phyloP scores from a whole-genome alignment of 2,888 invertebrate species.

The Parasteatoda lunata region DNA sequence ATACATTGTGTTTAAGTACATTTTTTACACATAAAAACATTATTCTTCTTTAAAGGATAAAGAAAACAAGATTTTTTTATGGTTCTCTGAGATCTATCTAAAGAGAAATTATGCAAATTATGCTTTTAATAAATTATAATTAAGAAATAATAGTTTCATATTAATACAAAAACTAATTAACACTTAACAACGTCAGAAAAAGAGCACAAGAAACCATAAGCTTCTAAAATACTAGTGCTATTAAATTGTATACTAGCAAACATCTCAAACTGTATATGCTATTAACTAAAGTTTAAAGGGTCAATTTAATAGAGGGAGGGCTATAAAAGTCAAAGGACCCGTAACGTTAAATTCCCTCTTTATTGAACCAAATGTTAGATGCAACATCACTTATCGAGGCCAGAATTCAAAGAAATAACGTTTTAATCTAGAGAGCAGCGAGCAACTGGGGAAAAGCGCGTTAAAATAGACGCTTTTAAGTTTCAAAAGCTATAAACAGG shows the following conservation, averaged over 20 bases:
- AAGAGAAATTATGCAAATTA: too few relatives aligned
- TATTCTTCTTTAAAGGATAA: too few relatives aligned
- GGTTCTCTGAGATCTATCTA: too few relatives aligned
- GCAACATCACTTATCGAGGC: constrained; percentile 21
- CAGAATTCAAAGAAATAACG: constrained; percentile 36
- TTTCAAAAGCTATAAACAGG: constrained; percentile 49
- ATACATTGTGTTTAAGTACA: too few relatives aligned
- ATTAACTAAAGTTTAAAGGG: constrained; percentile 14
- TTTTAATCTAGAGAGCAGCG: constrained; percentile 43
- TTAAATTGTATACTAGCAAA: neutral
- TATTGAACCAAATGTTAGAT: constrained; percentile 12
- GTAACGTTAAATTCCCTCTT: constrained; percentile 7
- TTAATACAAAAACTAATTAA: too few relatives aligned
- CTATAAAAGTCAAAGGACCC: constrained; percentile 17
- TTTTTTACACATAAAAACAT: too few relatives aligned
- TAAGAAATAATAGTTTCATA: too few relatives aligned
- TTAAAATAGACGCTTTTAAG: constrained; percentile 43
- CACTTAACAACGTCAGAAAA: too few relatives aligned
- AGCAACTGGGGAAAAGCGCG: constrained; percentile 7
- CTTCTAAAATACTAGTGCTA: neutral
- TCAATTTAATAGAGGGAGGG: constrained; percentile 17
- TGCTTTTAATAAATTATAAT: too few relatives aligned
- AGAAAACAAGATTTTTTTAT: too few relatives aligned
- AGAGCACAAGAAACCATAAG: too few relatives aligned
- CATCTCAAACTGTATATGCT: neutral